Percentiles rank a stretch among this genome's conserved stretches.
phyloP scores from a whole-genome alignment of 2,888 invertebrate genomes.

The Himalopsyche japonica region DNA sequence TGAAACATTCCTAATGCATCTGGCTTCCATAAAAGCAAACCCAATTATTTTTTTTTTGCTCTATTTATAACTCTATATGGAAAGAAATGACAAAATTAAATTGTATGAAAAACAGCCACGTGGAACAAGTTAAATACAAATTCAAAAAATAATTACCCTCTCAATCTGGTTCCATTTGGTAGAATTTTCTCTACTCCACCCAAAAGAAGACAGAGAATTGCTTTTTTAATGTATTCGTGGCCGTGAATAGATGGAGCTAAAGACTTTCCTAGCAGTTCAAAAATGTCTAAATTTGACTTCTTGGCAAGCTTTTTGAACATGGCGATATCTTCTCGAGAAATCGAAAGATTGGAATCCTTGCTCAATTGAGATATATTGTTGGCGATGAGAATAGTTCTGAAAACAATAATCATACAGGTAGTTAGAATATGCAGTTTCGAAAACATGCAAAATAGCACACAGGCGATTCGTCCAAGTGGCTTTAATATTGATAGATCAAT shows the following conservation, averaged over 20 bases:
- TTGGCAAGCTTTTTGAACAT: conserved; percentile 83
- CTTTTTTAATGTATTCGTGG: conserved; percentile 94
- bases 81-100: too few species aligned
- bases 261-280: conserved; percentile 86
- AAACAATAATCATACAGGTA: conserved; percentile 44
- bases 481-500: too few species aligned
- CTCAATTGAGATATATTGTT: conserved; percentile 89
- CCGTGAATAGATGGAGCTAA: conserved; percentile 98
- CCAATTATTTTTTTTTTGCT: too few species aligned
- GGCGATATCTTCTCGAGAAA: conserved; percentile 85
- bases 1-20: too few species aligned
- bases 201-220: conserved; percentile 89
- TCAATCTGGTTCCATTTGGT: conserved; percentile 86
- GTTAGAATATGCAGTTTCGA: too few species aligned
- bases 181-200: conserved; percentile 95
- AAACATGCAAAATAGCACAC: not conserved
- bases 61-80: too few species aligned
- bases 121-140: too few species aligned
- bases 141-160: conserved; percentile 67
- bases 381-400: conserved; percentile 88
- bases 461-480: too few species aligned
- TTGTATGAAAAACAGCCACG: too few species aligned
- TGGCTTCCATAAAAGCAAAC: not conserved
- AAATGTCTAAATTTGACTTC: conserved; percentile 75
- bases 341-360: conserved; percentile 78